Evolutionary conservation across 2,797 vertebrate species (phyloP), one percentile per base, ranked within the genome.

Genomic region (Molossus alvarezi): DNA sequence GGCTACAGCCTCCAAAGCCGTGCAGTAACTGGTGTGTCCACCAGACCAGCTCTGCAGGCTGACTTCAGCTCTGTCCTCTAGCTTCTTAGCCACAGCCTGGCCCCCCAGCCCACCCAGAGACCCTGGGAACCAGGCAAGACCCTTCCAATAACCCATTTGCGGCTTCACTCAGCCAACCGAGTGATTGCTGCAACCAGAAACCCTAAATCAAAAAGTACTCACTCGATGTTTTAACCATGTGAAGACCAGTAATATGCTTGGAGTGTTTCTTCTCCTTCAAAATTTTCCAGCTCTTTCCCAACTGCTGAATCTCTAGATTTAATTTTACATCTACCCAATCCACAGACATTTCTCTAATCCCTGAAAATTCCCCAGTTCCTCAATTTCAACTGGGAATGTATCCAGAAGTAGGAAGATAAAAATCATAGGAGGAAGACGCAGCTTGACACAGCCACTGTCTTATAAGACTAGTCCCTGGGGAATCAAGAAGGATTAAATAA

Each of bases 171-270:
- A 84, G 75, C 21, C 37, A 73, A 23, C 57, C 69, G 17, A 14
- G 15, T 69, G 27, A 92, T 5, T 51, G 80, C n/a, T 69, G 60
- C 27, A 88, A 69, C 20, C 37, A 45, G 88, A 81, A 90, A 73
- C 7, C 7, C 9, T 18, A 25, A 11, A 5, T 92, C 37, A 64
- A 87, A 84, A 69, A 53, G 17, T 4, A 21, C 25, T 64, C 25
- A 84, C 88, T 73, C 29, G 57, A 81, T 53, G 33, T 64, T 88
- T 92, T 94, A 65, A 92, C 71, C 41, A 86, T 9, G 57, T 21
- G 6, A 79, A 92, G 1, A 95, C 7, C 55, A 95, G 67, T 45
- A 69, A 51, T 58, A 77, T 21, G 5, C 64, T 84, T 90, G 25
- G 6, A 45, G 20, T 27, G 57, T 71, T 37, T 12, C 9, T 67